Base-by-base conservation (phyloP, 2,888 invertebrate genomes). In the Allacma fusca region DNA sequence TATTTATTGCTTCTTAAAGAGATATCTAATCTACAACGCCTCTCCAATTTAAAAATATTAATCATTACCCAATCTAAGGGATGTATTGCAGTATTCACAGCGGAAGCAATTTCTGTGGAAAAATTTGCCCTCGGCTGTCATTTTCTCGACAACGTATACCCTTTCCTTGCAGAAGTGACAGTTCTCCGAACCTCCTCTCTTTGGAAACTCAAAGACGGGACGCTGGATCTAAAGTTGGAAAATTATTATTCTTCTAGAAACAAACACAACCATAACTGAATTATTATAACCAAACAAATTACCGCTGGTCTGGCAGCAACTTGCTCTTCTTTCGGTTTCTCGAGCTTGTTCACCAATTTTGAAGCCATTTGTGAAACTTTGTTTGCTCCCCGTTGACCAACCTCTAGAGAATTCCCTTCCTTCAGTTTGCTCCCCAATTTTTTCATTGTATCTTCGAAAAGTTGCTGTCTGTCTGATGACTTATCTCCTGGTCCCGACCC, bases 61-160 rank as follows among this genome's bases (percentile, higher is more conserved):
- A 23, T 9, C 13, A 44, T 83, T 87, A 87, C 94, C 94, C 67
- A 96, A 91, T 68, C 96, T 90, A 67, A 98, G 89, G 79, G 92
- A 92, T 4, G 93, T 91, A 85, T 92, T 92, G 88, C 97, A 98
- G 86, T 95, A 95, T 87, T 96, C 94, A 88, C 98, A 98, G 80
- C 94, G 92, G 88, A 98, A 94, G 88, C 98, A 98, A 65, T 93
- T 93, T 78, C 96, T 91, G 88, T 98, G 97, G 86, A 97, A 91
- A 85, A 94, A 94, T 85, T 94, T 90, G 21, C 96, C 96, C 89
- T 95, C 95, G 1, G 96, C 95, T 67, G 91, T 92, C 81, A 96
- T 91, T 81, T 94, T 91, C 87, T 98, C 97, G 89, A 97, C 96
- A 34, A 97, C 91, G 87, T 98, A 98, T 75, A 98, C 97, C 65